phyloP scores from a whole-genome alignment of 2,888 invertebrate species.

The Glyphotaelius pellucidus region DNA sequence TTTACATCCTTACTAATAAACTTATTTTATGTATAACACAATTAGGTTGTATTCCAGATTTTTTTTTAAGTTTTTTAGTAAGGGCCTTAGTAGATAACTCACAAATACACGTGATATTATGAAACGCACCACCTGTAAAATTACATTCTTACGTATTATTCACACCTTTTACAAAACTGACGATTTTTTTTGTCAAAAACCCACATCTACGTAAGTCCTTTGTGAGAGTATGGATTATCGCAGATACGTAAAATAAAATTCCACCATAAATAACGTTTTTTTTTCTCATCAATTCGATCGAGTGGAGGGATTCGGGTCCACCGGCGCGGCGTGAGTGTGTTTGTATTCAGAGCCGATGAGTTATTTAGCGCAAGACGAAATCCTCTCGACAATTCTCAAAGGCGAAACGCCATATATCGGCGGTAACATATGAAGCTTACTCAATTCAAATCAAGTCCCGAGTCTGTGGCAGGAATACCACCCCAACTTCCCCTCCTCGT shows the following conservation, averaged over 20 bases:
- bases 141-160: neutral
- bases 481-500: constrained; percentile 26
- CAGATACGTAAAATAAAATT: neutral
- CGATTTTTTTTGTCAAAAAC: neutral
- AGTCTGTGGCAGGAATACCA: constrained; percentile 59
- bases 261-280: neutral
- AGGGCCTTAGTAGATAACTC: neutral
- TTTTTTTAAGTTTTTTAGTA: no score
- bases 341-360: constrained; percentile 57
- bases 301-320: constrained; percentile 14
- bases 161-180: neutral
- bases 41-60: no score
- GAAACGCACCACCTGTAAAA: neutral
- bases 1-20: no score
- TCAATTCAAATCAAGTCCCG: constrained; percentile 66
- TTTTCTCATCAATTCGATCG: constrained; percentile 8
- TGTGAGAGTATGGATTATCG: neutral
- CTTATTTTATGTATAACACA: no score
- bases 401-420: constrained; percentile 55
- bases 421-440: constrained; percentile 66
- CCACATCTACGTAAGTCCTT: neutral
- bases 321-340: neutral
- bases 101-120: neutral
- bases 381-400: constrained; percentile 59
- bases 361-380: constrained; percentile 56